A percentile compares a stretch with the other conserved stretches of the same genome.
These are phyloP conservation scores for Tetraodon nigroviridis DNA, from an alignment of 2,113 vertebrate species.

Conservation along the genomic window DNA sequence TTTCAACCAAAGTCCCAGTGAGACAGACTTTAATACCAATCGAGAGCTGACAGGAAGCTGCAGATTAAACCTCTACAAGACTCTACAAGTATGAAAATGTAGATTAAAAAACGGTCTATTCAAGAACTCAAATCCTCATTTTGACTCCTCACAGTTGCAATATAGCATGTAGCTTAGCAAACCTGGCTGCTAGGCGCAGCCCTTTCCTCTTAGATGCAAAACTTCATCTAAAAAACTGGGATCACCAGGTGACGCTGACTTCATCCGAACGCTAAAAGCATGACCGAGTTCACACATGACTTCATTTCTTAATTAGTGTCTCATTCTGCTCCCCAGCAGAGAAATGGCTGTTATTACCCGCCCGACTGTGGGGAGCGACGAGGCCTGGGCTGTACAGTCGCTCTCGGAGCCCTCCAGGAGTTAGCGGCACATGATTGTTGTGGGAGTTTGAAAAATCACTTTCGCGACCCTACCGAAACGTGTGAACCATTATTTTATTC, in stretches of 20 bases:
- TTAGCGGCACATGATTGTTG: constrained; percentile 24
- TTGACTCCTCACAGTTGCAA: not conserved
- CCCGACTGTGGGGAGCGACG: constrained; percentile 18
- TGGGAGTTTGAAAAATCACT: constrained; percentile 21
- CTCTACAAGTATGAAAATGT: too few relatives aligned
- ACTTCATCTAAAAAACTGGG: constrained; percentile 28
- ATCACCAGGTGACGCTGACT: constrained; percentile 28
- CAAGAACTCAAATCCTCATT: not conserved
- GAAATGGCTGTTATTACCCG: constrained; percentile 43
- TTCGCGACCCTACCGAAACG: not conserved
- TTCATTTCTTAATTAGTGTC: constrained; percentile 56
- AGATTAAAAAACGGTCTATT: too few relatives aligned
- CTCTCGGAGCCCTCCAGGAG: constrained; percentile 19
- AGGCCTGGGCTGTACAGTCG: not conserved
- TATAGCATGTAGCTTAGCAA: not conserved
- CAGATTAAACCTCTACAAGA: too few relatives aligned
- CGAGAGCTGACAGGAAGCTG: too few relatives aligned
- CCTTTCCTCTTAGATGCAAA: constrained; percentile 5
- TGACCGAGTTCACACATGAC: constrained; percentile 47
- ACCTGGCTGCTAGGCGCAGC: constrained; percentile 7
- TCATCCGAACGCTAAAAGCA: constrained; percentile 46
- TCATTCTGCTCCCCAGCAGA: constrained; percentile 45
- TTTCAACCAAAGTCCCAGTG: too few relatives aligned
- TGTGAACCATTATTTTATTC: not conserved
- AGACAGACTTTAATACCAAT: too few relatives aligned